phyloP scores from a whole-genome alignment of 2,797 vertebrate species.

The Esox masquinongy region DNA sequence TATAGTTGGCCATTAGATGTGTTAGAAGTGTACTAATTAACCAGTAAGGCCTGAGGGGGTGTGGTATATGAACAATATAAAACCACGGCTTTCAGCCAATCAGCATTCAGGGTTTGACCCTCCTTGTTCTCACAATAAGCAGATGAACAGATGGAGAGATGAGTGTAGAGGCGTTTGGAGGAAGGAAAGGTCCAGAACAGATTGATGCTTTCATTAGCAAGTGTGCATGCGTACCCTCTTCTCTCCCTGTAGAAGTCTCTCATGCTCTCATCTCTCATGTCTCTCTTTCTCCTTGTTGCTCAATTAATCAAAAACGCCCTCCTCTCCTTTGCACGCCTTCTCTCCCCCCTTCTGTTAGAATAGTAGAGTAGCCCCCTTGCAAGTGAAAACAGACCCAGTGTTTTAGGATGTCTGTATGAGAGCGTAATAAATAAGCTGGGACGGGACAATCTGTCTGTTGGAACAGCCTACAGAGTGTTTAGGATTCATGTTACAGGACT shows the following conservation, averaged over 20 bases:
- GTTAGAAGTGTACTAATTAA: background rate
- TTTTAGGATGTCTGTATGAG: background rate
- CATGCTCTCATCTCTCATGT: background rate
- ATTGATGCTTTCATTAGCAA: background rate
- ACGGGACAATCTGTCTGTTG: background rate
- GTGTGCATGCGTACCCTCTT: background rate
- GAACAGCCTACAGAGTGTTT: background rate
- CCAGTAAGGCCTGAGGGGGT: background rate
- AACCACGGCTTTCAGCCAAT: too few species aligned
- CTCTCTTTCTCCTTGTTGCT: background rate
- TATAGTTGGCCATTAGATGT: background rate
- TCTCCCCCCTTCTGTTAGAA: background rate
- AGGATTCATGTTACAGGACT: background rate
- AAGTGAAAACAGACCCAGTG: background rate
- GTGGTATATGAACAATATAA: background rate
- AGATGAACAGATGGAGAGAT: slow-evolving; percentile 5
- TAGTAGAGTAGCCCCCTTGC: background rate
- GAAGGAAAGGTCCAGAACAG: background rate
- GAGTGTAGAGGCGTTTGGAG: background rate
- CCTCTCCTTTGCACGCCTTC: background rate
- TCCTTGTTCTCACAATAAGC: background rate
- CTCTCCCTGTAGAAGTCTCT: background rate
- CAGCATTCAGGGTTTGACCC: too few species aligned
- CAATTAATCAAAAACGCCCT: background rate
- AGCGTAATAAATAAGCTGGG: background rate